Conservation (phyloP, 2,113 vertebrate species). For the Phasianus colchicus region DNA sequence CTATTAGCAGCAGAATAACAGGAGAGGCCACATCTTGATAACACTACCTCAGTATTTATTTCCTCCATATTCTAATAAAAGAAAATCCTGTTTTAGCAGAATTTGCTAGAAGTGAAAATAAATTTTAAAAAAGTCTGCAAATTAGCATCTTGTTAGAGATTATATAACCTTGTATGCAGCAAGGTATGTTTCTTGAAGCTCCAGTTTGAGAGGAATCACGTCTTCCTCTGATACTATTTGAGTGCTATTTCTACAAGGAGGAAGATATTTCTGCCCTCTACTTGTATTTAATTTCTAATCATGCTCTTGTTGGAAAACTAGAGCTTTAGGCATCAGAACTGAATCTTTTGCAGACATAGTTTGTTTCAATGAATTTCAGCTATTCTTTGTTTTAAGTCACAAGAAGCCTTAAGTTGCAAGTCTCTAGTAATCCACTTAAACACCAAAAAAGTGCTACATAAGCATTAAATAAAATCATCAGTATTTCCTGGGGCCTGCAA, state of each 20-base stretch:
- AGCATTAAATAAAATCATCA: constrained; percentile 18
- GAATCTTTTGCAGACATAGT: not conserved
- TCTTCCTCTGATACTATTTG: not conserved
- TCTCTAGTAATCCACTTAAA: constrained; percentile 23
- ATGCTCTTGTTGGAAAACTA: not conserved
- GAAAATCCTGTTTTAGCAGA: not conserved
- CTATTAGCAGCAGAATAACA: not conserved
- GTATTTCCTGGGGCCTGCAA: not conserved
- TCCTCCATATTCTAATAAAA: not conserved
- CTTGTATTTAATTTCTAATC: not conserved
- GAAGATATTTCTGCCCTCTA: not conserved
- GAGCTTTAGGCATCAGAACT: not conserved
- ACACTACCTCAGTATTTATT: not conserved
- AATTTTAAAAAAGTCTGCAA: fast-evolving
- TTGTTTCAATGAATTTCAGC: constrained; percentile 7
- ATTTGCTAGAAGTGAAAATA: not conserved
- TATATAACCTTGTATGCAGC: not conserved
- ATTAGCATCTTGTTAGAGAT: not conserved
- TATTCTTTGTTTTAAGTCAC: constrained; percentile 12
- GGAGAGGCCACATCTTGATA: not conserved
- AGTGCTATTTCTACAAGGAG: not conserved
- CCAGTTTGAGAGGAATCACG: not conserved
- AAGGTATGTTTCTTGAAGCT: not conserved
- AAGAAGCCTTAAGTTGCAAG: not conserved
- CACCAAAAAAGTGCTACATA: not conserved